A percentile compares a stretch with the other conserved stretches of the same genome.
These are phyloP conservation scores for Cremastinae sp. DNA, from an alignment of 2,888 invertebrate species.

Conservation along the genomic window DNA sequence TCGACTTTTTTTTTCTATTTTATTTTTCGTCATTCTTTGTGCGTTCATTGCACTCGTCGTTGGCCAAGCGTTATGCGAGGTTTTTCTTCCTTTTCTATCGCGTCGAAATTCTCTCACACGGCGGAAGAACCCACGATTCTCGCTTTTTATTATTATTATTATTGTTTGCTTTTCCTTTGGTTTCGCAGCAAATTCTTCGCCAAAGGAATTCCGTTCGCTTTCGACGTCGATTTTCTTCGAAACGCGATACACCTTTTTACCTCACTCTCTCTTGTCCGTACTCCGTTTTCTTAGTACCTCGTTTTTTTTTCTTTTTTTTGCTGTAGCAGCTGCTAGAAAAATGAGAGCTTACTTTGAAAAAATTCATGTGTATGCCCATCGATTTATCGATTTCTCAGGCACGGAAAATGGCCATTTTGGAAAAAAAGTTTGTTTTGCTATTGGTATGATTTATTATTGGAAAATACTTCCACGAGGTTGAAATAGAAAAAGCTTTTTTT, in stretches of 20 bases:
- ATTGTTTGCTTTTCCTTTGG: background rate
- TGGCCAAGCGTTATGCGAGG: slow-evolving; percentile 47
- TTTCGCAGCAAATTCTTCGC: slow-evolving; percentile 17
- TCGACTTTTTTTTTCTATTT: background rate
- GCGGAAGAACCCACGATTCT: slow-evolving; percentile 31
- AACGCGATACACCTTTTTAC: slow-evolving; percentile 46
- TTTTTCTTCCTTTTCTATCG: slow-evolving; percentile 40
- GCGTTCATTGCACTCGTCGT: slow-evolving; percentile 53
- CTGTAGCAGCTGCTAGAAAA: slow-evolving; percentile 16
- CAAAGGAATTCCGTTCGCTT: slow-evolving; percentile 8
- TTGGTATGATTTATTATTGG: too few species aligned
- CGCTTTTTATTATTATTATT: slow-evolving; percentile 17
- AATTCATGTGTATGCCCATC: too few species aligned
- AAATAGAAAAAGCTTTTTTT: too few species aligned
- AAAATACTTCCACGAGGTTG: too few species aligned
- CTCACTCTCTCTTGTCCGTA: slow-evolving; percentile 33
- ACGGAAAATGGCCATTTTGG: too few species aligned
- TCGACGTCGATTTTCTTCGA: slow-evolving; percentile 36
- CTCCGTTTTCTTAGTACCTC: slow-evolving; percentile 34
- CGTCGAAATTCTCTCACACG: slow-evolving; percentile 21
- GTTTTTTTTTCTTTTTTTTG: slow-evolving; percentile 46
- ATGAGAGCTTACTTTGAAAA: too few species aligned
- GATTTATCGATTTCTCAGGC: too few species aligned
- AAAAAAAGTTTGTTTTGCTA: too few species aligned
- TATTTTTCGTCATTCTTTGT: slow-evolving; percentile 36